Evolutionary conservation across 2,888 invertebrate genomes (phyloP).

Genomic region (Zootermopsis nevadensis): DNA sequence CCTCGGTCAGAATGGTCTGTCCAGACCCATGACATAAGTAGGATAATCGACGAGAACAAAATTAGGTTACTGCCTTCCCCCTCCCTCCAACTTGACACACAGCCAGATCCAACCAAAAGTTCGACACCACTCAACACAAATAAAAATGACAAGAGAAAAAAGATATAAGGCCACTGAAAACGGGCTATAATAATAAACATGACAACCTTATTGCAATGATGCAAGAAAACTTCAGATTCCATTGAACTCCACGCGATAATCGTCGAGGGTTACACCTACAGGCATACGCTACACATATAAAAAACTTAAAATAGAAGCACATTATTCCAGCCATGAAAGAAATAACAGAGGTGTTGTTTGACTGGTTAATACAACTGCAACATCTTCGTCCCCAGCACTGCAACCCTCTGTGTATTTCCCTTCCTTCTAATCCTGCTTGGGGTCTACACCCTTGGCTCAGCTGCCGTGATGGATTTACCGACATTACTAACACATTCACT

Average conservation of each 20-base stretch:
- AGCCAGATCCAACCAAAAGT: background rate
- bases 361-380: background rate
- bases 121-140: background rate
- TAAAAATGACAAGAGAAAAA: background rate
- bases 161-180: background rate
- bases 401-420: background rate
- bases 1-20: background rate
- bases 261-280: background rate
- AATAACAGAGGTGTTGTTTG: background rate
- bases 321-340: background rate
- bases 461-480: background rate
- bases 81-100: background rate
- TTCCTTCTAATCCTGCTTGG: background rate
- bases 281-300: background rate
- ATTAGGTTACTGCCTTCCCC: background rate
- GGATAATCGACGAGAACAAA: background rate
- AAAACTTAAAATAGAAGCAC: background rate
- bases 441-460: background rate
- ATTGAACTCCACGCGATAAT: background rate
- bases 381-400: background rate
- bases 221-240: background rate
- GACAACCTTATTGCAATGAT: no score
- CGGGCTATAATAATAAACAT: background rate
- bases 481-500: background rate
- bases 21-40: background rate